Evolutionary conservation across 2,797 vertebrate species (phyloP).

Genomic region (Malacoctenus gilli): DNA sequence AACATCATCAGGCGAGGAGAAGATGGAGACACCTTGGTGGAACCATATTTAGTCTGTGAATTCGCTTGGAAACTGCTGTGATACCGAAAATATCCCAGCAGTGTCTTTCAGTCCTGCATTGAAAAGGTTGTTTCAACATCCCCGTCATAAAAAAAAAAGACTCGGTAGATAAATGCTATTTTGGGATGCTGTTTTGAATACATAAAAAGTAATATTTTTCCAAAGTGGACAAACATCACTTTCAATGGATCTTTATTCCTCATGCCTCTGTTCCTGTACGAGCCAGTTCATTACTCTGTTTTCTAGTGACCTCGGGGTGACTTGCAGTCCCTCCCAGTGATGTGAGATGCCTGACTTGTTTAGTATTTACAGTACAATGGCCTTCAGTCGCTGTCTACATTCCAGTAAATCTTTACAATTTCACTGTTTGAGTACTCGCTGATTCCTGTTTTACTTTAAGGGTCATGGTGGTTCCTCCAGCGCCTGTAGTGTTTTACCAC

Average conservation of each 20-base stretch:
- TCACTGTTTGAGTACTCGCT: slow-evolving; percentile 37
- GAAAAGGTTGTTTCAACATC: slow-evolving; percentile 17
- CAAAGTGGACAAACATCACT: slow-evolving; percentile 22
- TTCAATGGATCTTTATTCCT: slow-evolving; percentile 19
- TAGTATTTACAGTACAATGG: slow-evolving; percentile 52
- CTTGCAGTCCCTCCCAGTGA: slow-evolving; percentile 48
- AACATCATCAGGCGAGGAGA: neutral
- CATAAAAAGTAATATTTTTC: slow-evolving; percentile 7
- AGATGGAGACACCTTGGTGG: slow-evolving; percentile 1
- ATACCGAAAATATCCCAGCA: slow-evolving; percentile 9
- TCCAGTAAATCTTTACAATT: slow-evolving; percentile 54
- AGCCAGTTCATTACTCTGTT: slow-evolving; percentile 24
- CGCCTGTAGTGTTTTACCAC: slow-evolving; percentile 28
- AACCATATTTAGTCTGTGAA: slow-evolving; percentile 17
- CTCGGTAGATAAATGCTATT: slow-evolving; percentile 16
- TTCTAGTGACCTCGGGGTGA: slow-evolving; percentile 39
- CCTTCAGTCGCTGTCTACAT: slow-evolving; percentile 70
- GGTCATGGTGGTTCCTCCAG: slow-evolving; percentile 29
- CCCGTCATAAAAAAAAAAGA: neutral
- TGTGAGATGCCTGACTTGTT: slow-evolving; percentile 59
- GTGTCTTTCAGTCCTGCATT: slow-evolving; percentile 8
- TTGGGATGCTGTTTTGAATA: slow-evolving; percentile 23
- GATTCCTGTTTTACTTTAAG: slow-evolving; percentile 32
- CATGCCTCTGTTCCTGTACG: slow-evolving; percentile 32
- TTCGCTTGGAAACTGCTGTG: slow-evolving; percentile 18